Base-by-base conservation (phyloP, 2,888 invertebrate genomes). In the Anorthoa munda region DNA sequence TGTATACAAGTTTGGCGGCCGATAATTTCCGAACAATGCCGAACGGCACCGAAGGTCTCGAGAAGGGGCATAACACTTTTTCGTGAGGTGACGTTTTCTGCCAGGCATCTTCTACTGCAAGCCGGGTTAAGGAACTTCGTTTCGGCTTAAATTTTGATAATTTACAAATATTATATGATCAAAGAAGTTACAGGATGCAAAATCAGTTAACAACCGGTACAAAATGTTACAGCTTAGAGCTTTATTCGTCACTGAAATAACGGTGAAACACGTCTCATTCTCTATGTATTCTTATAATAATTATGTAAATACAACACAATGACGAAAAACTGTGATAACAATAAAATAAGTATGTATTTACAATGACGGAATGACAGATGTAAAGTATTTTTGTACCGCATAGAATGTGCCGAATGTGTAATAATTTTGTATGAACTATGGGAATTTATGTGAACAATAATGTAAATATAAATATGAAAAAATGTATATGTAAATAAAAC, bases 291-390 rank as follows among this genome's bases (percentile, higher is more conserved):
- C 21, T 72, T 74, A 73, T 66, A 50, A 74, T 68, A 77, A 77
- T 61, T 77, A 80, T 81, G 77, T 87, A 79, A 77, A 85, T 84
- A 79, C 66, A 77, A 72, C 69, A 81, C 68, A 64, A 81, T 70
- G 53, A 76, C 66, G 72, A 79, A 83, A 77, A 87, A 74, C 86
- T 87, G 86, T 87, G 86, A 87, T 87, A 86, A 70, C 68, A 75
- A 84, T 86, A 79, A 75, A 86, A 71, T 86, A 79, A 77, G 67
- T 81, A 86, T 79, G 72, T 79, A 74, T 74, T 72, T 79, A 71
- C 80, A 79, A 71, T 74, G 23, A 74, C 61, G 18, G 53, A 74
- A 74, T 63, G 65, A 61, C 66, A 63, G 60, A 68, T 66, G 73
- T 72, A 71, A 74, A 51, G 55, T 79, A 68, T 75, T 56, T 78